A percentile compares a stretch with the other conserved stretches of the same genome.
phyloP scores from a whole-genome alignment of 2,113 vertebrate genomes.

The Mixornis gularis region DNA sequence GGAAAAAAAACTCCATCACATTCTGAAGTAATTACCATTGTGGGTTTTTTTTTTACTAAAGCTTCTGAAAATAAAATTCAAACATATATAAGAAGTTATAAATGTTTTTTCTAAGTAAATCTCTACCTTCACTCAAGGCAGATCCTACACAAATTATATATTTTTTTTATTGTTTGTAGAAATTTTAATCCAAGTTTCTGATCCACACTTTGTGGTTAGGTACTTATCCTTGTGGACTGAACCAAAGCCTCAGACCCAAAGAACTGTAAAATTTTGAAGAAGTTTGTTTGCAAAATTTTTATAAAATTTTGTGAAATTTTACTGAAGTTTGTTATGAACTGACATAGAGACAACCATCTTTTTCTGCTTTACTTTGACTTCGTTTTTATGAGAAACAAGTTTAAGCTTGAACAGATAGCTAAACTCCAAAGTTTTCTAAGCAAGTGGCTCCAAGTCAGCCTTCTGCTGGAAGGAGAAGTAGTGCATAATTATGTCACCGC shows the following conservation, averaged over 20 bases:
- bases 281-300: background rate
- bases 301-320: background rate
- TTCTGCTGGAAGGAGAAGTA: background rate
- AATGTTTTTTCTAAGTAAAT: background rate
- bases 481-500: rapidly evolving
- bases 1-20: background rate
- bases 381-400: background rate
- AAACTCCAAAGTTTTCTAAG: background rate
- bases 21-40: background rate
- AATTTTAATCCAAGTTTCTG: background rate
- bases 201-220: background rate
- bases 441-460: background rate
- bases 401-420: background rate
- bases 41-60: background rate
- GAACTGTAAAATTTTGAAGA: background rate
- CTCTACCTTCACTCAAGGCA: background rate
- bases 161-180: background rate
- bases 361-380: background rate
- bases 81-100: background rate
- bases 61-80: background rate
- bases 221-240: background rate
- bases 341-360: background rate
- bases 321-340: background rate
- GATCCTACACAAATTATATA: background rate
- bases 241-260: background rate